A percentile compares a stretch with the other conserved stretches of the same genome.
phyloP scores from a whole-genome alignment of 64 coral and sea anemone species.

The Dendrophyllia cribrosa region DNA sequence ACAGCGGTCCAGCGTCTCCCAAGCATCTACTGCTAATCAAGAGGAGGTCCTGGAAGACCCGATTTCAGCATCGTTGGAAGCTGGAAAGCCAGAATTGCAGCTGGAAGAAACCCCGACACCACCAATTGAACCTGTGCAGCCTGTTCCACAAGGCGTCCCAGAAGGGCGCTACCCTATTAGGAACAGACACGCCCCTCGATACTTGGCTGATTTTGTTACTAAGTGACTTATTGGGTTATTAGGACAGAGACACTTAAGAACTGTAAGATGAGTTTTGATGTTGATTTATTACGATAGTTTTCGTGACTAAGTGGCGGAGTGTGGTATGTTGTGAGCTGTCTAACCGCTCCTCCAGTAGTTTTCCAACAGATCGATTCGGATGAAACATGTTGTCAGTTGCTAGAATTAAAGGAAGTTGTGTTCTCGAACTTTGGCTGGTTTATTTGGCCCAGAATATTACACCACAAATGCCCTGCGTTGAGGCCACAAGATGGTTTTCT shows the following conservation, averaged over 20 bases:
- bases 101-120: background rate
- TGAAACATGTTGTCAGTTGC: too few species aligned
- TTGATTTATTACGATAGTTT: background rate
- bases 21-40: background rate
- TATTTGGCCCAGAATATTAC: too few species aligned
- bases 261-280: background rate
- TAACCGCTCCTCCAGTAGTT: constrained; percentile 17
- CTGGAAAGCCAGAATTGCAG: background rate
- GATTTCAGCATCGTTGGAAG: background rate
- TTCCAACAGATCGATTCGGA: too few species aligned
- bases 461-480: too few species aligned
- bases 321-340: background rate
- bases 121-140: background rate
- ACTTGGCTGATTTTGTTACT: background rate
- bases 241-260: too few species aligned
- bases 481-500: too few species aligned
- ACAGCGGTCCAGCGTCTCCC: background rate
- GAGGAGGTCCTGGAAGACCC: background rate
- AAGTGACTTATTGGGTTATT: background rate
- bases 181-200: background rate
- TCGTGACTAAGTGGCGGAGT: background rate
- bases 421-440: too few species aligned
- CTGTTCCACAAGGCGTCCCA: background rate
- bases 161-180: background rate
- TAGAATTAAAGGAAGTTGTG: too few species aligned